Percentiles rank a stretch among this genome's conserved stretches.
Conservation (phyloP, 1,140 invertebrate species). For the Lutraria rhynchaena region DNA sequence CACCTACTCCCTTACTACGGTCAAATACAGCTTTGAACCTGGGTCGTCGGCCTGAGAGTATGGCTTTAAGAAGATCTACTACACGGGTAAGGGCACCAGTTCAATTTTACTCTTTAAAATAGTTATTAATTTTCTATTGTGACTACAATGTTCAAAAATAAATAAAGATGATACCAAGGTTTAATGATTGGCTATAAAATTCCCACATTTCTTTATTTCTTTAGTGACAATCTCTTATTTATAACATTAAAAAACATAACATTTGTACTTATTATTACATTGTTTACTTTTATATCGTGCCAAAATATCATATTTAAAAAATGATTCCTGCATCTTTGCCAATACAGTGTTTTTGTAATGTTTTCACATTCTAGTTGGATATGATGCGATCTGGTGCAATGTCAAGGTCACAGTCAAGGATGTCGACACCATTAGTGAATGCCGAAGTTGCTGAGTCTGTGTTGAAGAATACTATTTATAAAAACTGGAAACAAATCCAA, state of each 20-base stretch:
- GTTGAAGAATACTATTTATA: constrained; percentile 72
- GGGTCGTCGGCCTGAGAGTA: constrained; percentile 36
- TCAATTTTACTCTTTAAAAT: not conserved
- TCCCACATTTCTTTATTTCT: no score
- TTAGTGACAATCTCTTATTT: no score
- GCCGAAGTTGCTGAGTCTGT: constrained; percentile 72
- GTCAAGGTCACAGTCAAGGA: constrained; percentile 66
- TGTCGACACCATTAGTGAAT: constrained; percentile 76
- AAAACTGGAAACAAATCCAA: constrained; percentile 78
- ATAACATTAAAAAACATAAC: no score
- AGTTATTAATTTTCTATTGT: no score
- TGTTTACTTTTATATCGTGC: no score
- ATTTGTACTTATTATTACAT: no score
- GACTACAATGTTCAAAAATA: no score
- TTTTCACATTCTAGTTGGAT: constrained; percentile 66
- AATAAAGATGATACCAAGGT: no score
- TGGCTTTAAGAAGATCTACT: constrained; percentile 49
- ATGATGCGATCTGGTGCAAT: constrained; percentile 63
- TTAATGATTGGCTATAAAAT: no score
- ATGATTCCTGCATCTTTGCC: no score
- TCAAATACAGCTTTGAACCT: constrained; percentile 60
- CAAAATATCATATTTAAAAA: no score
- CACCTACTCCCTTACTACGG: constrained; percentile 60
- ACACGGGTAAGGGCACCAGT: constrained; percentile 26
- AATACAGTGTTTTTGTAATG: no score